A percentile compares a stretch with the other conserved stretches of the same genome.
Evolutionary conservation across 2,797 vertebrate species (phyloP).

Genomic region (Etheostoma nigrum): DNA sequence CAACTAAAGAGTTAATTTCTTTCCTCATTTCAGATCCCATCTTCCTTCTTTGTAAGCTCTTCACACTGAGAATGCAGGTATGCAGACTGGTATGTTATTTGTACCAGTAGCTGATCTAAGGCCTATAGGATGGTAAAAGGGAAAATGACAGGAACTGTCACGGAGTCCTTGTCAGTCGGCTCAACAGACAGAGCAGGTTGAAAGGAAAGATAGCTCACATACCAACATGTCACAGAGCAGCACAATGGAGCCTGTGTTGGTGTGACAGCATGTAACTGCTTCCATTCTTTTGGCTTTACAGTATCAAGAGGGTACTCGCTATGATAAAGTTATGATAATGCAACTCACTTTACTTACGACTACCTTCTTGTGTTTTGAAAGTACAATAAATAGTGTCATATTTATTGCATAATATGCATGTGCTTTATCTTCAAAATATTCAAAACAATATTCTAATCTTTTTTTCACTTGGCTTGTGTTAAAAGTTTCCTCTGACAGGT

Average conservation of each 20-base stretch:
- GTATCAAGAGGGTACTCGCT: constrained; percentile 11
- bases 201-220: constrained; percentile 52
- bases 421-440: constrained; percentile 41
- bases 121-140: constrained; percentile 12
- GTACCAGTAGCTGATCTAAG: constrained; percentile 14
- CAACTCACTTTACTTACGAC: background rate
- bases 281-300: constrained; percentile 25
- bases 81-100: constrained; percentile 30
- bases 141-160: constrained; percentile 69
- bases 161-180: constrained; percentile 38
- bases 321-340: background rate
- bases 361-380: background rate
- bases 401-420: background rate
- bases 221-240: constrained; percentile 55
- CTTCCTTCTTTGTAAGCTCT: background rate
- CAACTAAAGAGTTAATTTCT: background rate
- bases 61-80: background rate
- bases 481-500: background rate
- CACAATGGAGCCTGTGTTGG: constrained; percentile 52
- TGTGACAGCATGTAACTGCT: constrained; percentile 16
- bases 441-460: constrained; percentile 55
- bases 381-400: background rate
- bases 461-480: constrained; percentile 8
- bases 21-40: background rate
- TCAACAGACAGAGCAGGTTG: constrained; percentile 37